phyloP scores from a whole-genome alignment of 92 coral and sea anemone genomes.

The Actinostola sp. region DNA sequence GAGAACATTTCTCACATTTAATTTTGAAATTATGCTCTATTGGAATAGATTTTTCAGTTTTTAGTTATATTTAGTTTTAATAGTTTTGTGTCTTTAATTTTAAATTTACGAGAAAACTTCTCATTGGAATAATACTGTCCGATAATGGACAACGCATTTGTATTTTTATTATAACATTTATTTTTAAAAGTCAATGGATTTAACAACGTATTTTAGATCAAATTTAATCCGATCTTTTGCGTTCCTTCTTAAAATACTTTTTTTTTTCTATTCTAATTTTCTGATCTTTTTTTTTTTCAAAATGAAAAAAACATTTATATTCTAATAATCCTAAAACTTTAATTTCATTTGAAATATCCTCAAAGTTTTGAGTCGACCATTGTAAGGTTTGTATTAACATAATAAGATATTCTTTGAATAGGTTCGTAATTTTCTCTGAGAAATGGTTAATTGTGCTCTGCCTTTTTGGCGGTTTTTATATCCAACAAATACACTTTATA shows the following conservation, averaged over 20 bases:
- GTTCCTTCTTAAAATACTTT: background rate
- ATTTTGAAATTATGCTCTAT: no score
- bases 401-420: constrained; percentile 32
- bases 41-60: no score
- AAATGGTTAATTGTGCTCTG: constrained; percentile 21
- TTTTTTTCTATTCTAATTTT: background rate
- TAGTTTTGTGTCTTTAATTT: background rate
- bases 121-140: background rate
- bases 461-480: constrained; percentile 12
- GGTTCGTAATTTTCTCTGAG: constrained; percentile 23
- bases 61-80: background rate
- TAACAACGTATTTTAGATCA: background rate
- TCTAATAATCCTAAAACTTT: background rate
- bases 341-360: constrained; percentile 32
- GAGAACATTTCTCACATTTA: no score
- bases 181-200: background rate
- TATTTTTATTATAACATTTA: background rate
- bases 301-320: no score
- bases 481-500: background rate
- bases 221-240: background rate
- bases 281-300: background rate
- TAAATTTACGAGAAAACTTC: background rate
- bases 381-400: background rate
- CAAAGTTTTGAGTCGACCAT: constrained; percentile 11
- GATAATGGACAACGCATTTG: constrained; percentile 13